Base-by-base conservation (phyloP, 2,113 vertebrate genomes). In the Crotalus helleri region DNA sequence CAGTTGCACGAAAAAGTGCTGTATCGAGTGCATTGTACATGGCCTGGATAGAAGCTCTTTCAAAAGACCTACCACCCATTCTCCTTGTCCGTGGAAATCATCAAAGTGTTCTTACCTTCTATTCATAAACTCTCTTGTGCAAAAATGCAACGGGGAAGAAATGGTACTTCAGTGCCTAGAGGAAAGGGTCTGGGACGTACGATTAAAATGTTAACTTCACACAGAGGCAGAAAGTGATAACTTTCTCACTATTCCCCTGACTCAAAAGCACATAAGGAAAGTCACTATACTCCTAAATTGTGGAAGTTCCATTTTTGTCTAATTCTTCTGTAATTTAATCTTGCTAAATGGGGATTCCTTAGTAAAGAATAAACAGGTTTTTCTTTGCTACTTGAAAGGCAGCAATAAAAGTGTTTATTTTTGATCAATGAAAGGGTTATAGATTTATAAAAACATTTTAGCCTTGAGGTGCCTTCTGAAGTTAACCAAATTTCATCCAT, bases 71-170 rank as follows among this genome's bases (percentile, higher is more conserved):
- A 92, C 99, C 99, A 0, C 99, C 99, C 26, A 97, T 99, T 94
- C 98, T 99, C 0, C 97, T 99, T 29, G 99, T 99, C 69, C 99
- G 99, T 57, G 99, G 99, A 81, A 99, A 99, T 97, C 99, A 99
- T 95, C 99, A 99, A 98, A 99, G 99, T 23, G 99, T 99, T 95
- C 99, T 99, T 95, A 99, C 99, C 85, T 99, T 99, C 98, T 99
- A 99, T 96, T 99, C 99, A 3, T 99, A 99, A 98, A 95, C 58
- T 93, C 89, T 94, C 87, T 91, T 90, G 74, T 94, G 86, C 5
- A 29, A 26, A 51, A 87, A 87, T 94, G 93, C 94, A 95, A 91
- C 95, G 74, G 89, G 90, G 89, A 92, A 94, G 96, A 96, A 95
- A 97, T 95, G 96, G 97, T 97, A 97, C 98, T 97, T 96, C 95